phyloP scores from a whole-genome alignment of 2,797 vertebrate species.

The Enoplosus armatus region DNA sequence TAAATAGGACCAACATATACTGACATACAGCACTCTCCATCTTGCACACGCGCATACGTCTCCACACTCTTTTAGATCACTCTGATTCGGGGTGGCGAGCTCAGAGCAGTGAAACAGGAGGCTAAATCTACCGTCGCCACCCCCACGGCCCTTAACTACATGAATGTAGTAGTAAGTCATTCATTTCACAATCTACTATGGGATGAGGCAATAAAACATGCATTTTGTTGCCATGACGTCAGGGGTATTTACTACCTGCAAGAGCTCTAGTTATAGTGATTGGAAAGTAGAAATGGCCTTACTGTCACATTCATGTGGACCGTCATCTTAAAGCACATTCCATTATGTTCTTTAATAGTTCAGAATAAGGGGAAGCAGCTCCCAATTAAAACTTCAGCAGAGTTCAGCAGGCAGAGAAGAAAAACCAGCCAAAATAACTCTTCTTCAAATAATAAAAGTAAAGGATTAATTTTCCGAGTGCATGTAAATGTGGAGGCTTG shows the following conservation, averaged over 20 bases:
- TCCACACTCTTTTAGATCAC: conserved; percentile 82
- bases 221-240: conserved; percentile 83
- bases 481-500: conserved; percentile 81
- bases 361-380: conserved; percentile 72
- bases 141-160: conserved; percentile 80
- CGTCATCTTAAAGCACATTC: conserved; percentile 83
- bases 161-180: conserved; percentile 89
- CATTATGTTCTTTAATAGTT: conserved; percentile 81
- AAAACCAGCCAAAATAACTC: conserved; percentile 82
- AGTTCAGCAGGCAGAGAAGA: conserved; percentile 83
- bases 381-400: conserved; percentile 73
- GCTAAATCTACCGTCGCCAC: conserved; percentile 79
- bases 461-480: conserved; percentile 80
- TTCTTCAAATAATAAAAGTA: conserved; percentile 82
- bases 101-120: conserved; percentile 76
- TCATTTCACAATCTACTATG: conserved; percentile 84
- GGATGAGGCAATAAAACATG: conserved; percentile 86
- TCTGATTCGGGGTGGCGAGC: conserved; percentile 83
- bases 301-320: conserved; percentile 88
- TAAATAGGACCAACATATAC: conserved; percentile 25
- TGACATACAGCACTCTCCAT: conserved; percentile 54
- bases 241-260: conserved; percentile 68
- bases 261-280: conserved; percentile 76
- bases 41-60: conserved; percentile 50
- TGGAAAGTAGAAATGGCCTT: conserved; percentile 82